Percentiles rank a stretch among this genome's conserved stretches.
These are phyloP conservation scores for Enteromius fasciolatus DNA, from an alignment of 2,797 vertebrate genomes.

Conservation along the genomic window DNA sequence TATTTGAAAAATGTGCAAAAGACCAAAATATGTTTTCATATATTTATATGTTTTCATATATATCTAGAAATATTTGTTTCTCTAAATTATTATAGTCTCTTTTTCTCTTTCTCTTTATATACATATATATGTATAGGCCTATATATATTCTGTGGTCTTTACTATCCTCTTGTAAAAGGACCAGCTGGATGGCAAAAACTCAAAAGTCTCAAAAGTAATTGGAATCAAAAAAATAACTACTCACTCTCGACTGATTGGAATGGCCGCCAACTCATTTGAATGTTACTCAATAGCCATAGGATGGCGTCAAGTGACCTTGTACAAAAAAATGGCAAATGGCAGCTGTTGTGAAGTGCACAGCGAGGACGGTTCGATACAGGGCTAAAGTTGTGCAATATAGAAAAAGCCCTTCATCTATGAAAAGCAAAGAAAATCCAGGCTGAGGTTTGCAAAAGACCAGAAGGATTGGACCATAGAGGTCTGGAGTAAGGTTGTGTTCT, in stretches of 20 bases:
- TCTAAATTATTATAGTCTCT: no score
- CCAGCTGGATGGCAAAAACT: neutral
- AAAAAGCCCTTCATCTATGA: no score
- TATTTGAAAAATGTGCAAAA: neutral
- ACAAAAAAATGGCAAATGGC: neutral
- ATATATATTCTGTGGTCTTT: neutral
- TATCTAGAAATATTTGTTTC: neutral
- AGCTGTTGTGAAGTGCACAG: neutral
- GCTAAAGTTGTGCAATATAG: neutral
- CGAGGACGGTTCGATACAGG: neutral
- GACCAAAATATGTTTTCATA: neutral
- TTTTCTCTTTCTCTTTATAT: no score
- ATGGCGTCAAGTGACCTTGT: neutral
- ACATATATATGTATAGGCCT: no score
- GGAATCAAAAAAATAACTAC: neutral
- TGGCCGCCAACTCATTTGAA: neutral
- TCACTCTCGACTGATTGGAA: neutral
- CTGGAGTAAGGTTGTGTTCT: no score
- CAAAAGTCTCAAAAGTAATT: neutral
- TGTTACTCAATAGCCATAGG: neutral
- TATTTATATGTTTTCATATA: neutral
- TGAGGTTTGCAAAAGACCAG: no score
- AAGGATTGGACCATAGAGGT: no score
- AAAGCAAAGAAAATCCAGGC: no score
- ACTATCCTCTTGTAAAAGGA: neutral